Evolutionary conservation across 1,140 invertebrate genomes (phyloP).

Genomic region (Lutraria rhynchaena): DNA sequence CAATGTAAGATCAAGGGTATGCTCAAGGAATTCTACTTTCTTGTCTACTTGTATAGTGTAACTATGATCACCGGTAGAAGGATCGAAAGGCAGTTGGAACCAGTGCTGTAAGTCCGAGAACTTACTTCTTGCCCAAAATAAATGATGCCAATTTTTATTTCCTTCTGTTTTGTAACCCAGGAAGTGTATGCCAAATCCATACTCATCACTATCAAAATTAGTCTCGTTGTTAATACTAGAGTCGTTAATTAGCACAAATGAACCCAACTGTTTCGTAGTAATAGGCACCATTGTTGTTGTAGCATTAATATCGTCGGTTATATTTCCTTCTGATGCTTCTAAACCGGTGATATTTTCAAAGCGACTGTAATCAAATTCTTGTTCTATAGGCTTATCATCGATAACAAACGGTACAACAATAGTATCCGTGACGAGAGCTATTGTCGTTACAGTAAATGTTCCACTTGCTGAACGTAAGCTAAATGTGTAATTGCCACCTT

Average conservation of each 20-base stretch:
- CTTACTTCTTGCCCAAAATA: slow-evolving; percentile 40
- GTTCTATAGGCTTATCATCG: slow-evolving; percentile 17
- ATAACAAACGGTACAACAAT: slow-evolving; percentile 19
- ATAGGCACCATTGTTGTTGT: background rate
- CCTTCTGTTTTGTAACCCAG: slow-evolving; percentile 10
- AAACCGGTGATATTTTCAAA: slow-evolving; percentile 42
- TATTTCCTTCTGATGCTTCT: background rate
- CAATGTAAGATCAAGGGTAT: slow-evolving; percentile 32
- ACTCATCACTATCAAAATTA: slow-evolving; percentile 31
- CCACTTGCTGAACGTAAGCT: background rate
- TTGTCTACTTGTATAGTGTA: slow-evolving; percentile 12
- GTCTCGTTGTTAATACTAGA: background rate
- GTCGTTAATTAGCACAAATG: slow-evolving; percentile 11
- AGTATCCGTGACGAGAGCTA: slow-evolving; percentile 24
- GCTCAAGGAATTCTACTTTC: slow-evolving; percentile 17
- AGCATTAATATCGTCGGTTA: slow-evolving; percentile 3
- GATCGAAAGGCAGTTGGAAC: slow-evolving; percentile 11
- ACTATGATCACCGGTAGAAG: background rate
- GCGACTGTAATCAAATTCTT: slow-evolving; percentile 18
- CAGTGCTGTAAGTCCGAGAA: slow-evolving; percentile 1
- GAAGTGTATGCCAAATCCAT: slow-evolving; percentile 32
- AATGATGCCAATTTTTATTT: slow-evolving; percentile 24
- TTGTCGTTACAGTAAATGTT: slow-evolving; percentile 14
- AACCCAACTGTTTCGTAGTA: background rate
- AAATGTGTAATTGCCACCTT: slow-evolving; percentile 38